Conservation (phyloP, 2,797 vertebrate genomes). For the Dipus sagitta region DNA sequence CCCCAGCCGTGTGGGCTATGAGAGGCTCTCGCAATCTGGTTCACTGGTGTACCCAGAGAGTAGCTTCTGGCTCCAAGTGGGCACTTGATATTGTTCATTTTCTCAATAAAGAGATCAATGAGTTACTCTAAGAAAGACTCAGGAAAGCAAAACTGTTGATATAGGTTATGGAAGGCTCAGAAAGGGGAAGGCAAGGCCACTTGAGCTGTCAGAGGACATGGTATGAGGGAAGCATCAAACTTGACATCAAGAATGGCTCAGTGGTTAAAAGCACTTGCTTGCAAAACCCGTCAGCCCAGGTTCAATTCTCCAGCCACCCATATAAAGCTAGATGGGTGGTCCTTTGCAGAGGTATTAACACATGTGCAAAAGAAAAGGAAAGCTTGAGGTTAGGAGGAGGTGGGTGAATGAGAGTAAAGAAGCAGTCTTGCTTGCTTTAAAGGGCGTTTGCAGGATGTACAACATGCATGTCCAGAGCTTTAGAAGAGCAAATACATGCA, state of each 20-base stretch:
- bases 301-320: no score
- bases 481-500: background rate
- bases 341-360: no score
- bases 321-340: no score
- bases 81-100: background rate
- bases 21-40: background rate
- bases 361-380: background rate
- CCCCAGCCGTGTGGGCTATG: background rate
- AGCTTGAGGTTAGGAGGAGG: background rate
- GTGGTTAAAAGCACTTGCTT: no score
- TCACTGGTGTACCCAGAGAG: background rate
- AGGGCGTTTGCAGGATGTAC: background rate
- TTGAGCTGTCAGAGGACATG: background rate
- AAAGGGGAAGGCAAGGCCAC: background rate
- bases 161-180: background rate
- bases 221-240: no score
- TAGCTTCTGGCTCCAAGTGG: background rate
- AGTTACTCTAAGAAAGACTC: background rate
- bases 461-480: background rate
- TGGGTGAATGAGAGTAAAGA: background rate
- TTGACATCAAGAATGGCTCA: no score
- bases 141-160: background rate
- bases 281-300: no score
- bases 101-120: background rate
- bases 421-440: background rate